Evolutionary conservation across 2,888 invertebrate species (phyloP), one percentile per base, ranked within the genome.

Genomic region (Hyposoter dolosus): DNA sequence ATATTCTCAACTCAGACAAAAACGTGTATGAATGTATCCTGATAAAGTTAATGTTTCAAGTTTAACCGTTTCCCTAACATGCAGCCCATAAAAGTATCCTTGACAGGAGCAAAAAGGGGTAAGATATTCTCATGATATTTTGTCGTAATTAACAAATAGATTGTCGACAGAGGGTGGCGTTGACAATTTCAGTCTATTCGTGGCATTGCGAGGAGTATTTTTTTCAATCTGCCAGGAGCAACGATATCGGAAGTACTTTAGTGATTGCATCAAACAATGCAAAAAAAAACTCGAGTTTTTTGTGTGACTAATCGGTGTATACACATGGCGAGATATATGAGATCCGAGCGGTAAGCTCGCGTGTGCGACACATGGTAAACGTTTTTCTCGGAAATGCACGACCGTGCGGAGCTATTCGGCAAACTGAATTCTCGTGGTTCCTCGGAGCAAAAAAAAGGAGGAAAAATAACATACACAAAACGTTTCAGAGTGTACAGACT

Each of bases 301-400:
- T 45, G 45, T 40, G 53, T 83, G 86, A 86, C 86, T 69, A 77
- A 86, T 81, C 63, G 23, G 50, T 65, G 32, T 43, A 63, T n/a
- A 74, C 60, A 60, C 75, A 76, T 40, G n/a, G 63, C 19, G 40
- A 65, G 19, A 7, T 72, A 47, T 40, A 40, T 47, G 56, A 71
- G 74, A 74, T 74, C 60, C n/a, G 32, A 83, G 45, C 35, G 68
- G 50, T 45, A 63, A 65, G 23, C 63, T 50, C 60, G 68, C 53
- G 32, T 68, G 72, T 68, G 68, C 66, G 74, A 68, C 77, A 81
- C 81, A 86, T 83, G 83, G 83, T 68, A 68, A 74, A 53, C 28
- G n/a, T 60, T 81, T 69, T 86, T 83, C 63, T 77, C 69, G 53
- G 81, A 83, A 86, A 74, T 60, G 15, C 53, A 71, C 75, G 53